Percentiles rank a stretch among this genome's conserved stretches.
Evolutionary conservation across 2,797 vertebrate genomes (phyloP).

Genomic region (Meda fulgida): DNA sequence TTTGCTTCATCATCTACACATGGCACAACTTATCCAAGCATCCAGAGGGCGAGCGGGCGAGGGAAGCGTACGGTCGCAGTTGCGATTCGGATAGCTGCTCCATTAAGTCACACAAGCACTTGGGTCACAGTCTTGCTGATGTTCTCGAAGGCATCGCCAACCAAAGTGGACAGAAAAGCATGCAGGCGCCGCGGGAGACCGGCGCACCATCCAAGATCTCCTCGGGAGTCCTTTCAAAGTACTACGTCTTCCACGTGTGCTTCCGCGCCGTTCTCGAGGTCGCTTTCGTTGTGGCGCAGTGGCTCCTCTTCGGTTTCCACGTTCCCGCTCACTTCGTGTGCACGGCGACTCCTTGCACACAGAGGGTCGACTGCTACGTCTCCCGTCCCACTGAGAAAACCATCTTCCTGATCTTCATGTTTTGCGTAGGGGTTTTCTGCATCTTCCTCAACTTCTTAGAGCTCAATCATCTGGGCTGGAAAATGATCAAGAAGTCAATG

Average conservation of each 20-base stretch:
- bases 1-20: slow-evolving; percentile 93
- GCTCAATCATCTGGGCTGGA: slow-evolving; percentile 92
- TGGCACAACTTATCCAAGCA: slow-evolving; percentile 91
- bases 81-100: slow-evolving; percentile 86
- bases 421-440: slow-evolving; percentile 91
- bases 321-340: slow-evolving; percentile 89
- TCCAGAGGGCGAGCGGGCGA: slow-evolving; percentile 63
- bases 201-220: slow-evolving; percentile 42
- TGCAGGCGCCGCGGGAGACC: slow-evolving; percentile 29
- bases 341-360: slow-evolving; percentile 83
- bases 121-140: slow-evolving; percentile 75
- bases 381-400: slow-evolving; percentile 96
- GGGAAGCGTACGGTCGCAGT: slow-evolving; percentile 71
- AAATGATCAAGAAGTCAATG: slow-evolving; percentile 72
- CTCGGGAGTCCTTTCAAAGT: slow-evolving; percentile 83
- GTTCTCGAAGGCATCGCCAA: slow-evolving; percentile 72
- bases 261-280: slow-evolving; percentile 86
- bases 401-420: slow-evolving; percentile 96
- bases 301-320: slow-evolving; percentile 90
- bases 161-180: slow-evolving; percentile 53
- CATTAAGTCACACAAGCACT: slow-evolving; percentile 75
- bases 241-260: slow-evolving; percentile 90
- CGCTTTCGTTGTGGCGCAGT: slow-evolving; percentile 91
- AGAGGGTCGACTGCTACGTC: slow-evolving; percentile 93
- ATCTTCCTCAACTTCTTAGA: slow-evolving; percentile 91